Percentiles rank a stretch among this genome's conserved stretches.
Conservation (phyloP, 2,113 vertebrate genomes). For the Chloropsis hardwickii region DNA sequence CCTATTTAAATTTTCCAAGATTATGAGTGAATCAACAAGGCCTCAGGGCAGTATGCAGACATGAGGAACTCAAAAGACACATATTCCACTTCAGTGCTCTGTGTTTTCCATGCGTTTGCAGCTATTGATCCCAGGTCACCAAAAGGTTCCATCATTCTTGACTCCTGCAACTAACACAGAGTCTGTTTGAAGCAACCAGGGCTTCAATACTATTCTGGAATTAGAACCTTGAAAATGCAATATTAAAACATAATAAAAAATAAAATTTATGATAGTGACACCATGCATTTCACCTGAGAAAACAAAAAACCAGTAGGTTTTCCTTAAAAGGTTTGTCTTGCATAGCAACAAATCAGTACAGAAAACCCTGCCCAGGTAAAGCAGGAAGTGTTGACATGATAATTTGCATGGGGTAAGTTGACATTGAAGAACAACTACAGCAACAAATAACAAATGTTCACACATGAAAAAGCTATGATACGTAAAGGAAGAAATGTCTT, state of each 20-base stretch:
- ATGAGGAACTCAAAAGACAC: not conserved
- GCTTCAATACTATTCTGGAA: not conserved
- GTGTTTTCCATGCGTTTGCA: not conserved
- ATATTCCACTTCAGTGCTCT: not conserved
- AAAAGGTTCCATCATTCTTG: not conserved
- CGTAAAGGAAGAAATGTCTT: not conserved
- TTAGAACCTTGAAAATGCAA: not conserved
- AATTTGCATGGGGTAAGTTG: not conserved
- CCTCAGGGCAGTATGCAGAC: not conserved
- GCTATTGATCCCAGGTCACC: not conserved
- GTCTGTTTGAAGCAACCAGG: not conserved
- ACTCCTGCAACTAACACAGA: not conserved
- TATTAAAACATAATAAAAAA: not conserved
- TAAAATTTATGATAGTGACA: not conserved
- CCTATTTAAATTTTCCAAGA: not conserved
- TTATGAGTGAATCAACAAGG: not conserved
- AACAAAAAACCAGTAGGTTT: not conserved
- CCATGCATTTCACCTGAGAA: not conserved
- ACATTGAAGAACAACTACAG: not conserved
- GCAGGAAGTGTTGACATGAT: not conserved
- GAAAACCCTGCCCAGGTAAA: not conserved
- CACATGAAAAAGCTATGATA: not conserved
- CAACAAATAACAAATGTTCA: not conserved
- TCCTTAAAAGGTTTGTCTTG: not conserved
- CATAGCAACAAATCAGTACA: not conserved